Percentiles rank a stretch among this genome's conserved stretches.
Conservation (phyloP, 2,888 invertebrate genomes). For the Phyto melanocephala region DNA sequence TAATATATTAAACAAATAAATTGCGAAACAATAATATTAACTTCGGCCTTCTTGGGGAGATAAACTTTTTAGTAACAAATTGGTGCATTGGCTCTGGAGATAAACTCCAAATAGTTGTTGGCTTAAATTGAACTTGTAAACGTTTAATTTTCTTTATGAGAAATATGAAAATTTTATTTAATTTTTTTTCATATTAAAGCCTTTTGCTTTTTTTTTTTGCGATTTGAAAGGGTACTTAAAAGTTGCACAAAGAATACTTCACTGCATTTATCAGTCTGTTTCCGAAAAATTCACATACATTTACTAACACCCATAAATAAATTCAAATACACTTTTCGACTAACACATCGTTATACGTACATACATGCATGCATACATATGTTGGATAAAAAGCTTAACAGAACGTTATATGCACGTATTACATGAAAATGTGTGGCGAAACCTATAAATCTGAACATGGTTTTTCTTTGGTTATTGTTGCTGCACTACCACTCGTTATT, state of each 20-base stretch:
- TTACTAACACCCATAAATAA: not conserved
- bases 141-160: too few relatives aligned
- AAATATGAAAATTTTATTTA: too few relatives aligned
- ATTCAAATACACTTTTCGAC: too few relatives aligned
- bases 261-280: constrained; percentile 51
- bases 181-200: too few relatives aligned
- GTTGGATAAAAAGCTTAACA: constrained; percentile 24
- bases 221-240: constrained; percentile 39
- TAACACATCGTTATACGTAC: not conserved
- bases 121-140: too few relatives aligned
- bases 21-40: too few relatives aligned
- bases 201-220: not conserved
- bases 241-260: constrained; percentile 33
- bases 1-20: too few relatives aligned
- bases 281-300: constrained; percentile 16
- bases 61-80: too few relatives aligned
- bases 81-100: too few relatives aligned
- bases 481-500: not conserved
- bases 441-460: constrained; percentile 57
- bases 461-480: not conserved
- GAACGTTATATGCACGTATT: constrained; percentile 50
- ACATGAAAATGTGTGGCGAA: constrained; percentile 55
- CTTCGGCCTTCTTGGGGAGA: too few relatives aligned
- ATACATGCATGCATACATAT: not conserved
- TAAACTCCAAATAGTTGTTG: too few relatives aligned